A percentile compares a stretch with the other conserved stretches of the same genome.
Conservation (phyloP, 2,113 vertebrate genomes). For the Corynorhinus townsendii region DNA sequence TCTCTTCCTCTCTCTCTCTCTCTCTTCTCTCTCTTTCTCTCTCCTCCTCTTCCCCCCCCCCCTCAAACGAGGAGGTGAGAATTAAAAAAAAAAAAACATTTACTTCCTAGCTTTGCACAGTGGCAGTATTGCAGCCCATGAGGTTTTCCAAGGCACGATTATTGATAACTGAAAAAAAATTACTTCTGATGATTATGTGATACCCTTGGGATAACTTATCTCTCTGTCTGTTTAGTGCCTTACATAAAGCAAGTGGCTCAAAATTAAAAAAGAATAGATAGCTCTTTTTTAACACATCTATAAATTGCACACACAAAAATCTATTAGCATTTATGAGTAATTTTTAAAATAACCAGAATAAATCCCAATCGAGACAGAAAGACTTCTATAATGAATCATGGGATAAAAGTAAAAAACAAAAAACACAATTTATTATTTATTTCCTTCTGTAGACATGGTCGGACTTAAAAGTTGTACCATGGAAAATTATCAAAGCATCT, state of each 20-base stretch:
- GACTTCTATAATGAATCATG: conserved; percentile 13
- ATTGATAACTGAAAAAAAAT: not conserved
- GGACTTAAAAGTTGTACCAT: not conserved
- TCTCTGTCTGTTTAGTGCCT: conserved; percentile 13
- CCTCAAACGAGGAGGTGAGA: too few species aligned
- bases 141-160: too few species aligned
- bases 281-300: not conserved
- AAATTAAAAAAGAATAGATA: not conserved
- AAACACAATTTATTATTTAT: not conserved
- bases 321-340: conserved; percentile 4
- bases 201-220: not conserved
- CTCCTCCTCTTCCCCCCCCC: too few species aligned
- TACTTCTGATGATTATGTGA: not conserved
- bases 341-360: conserved; percentile 6
- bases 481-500: not conserved
- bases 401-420: not conserved
- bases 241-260: not conserved
- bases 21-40: too few species aligned
- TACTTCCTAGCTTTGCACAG: too few species aligned
- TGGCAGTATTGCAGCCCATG: too few species aligned
- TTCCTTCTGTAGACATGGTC: not conserved
- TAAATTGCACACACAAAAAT: not conserved
- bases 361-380: conserved; percentile 27
- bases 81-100: too few species aligned
- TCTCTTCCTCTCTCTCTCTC: too few species aligned